Base-by-base conservation (phyloP, 2,888 invertebrate species). In the Argynnis bischoffii region DNA sequence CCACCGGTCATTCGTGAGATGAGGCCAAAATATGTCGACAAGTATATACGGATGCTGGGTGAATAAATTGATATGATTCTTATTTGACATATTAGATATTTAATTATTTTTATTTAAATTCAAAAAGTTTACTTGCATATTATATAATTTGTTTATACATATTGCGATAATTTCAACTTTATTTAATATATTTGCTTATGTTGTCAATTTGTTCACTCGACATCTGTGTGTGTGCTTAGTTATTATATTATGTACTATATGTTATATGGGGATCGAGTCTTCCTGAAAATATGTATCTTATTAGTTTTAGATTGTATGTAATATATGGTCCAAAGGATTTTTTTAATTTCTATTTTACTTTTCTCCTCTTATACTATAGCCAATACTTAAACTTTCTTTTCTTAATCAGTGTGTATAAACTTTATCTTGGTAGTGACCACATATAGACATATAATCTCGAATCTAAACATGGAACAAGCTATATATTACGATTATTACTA, bases 21-120 rank as follows among this genome's bases (percentile, higher is more conserved):
- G 26, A 59, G 26, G 48, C 59, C 59, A 48, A 48, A n/a, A n/a
- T n/a, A 59, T 59, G 26, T 48, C 26, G 59, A 59, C 48, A 48
- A 59, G 21, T 47, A n/a, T 26, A 3, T 59, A 6, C 46, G 2
- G 46, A 15, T 46, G 15, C 13, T 4, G 31, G 1, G 31, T 26
- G 59, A 48, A 59, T 48, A 26, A 13, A 26, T 59, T 16, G n/a
- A 6, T 31, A n/a, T 15, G 26, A 21, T 1, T 26, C 26, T 3
- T 14, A 0, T 26, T 26, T 21, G 21, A 21, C 14, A 11, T 5
- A 35, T 41, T 8, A 11, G 11, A 8, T 35, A 41, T 41, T 41
- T 11, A 41, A 41, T 41, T 41, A 1, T 41, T 41, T 41, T 41
- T 41, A 8, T 41, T 41, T 41, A 8, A 35, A 35, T 8, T 35